phyloP scores from a whole-genome alignment of 2,113 vertebrate species.

The Microtus ochrogaster region DNA sequence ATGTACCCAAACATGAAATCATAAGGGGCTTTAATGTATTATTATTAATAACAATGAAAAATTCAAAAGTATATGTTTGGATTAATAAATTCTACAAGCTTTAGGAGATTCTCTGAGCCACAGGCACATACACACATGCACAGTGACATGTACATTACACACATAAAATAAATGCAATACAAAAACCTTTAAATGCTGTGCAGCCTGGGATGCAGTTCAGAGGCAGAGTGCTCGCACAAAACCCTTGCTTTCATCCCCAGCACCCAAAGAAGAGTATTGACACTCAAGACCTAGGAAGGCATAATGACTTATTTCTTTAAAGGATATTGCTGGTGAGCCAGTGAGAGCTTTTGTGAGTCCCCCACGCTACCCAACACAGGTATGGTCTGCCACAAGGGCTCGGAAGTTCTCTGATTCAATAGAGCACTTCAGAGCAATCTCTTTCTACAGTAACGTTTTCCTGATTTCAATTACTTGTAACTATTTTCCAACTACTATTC shows the following conservation, averaged over 20 bases:
- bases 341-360: neutral
- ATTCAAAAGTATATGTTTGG: neutral
- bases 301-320: neutral
- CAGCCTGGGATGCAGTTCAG: neutral
- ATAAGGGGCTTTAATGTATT: neutral
- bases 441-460: neutral
- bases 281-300: neutral
- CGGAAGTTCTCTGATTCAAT: neutral
- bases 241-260: neutral
- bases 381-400: neutral
- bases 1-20: neutral
- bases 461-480: neutral
- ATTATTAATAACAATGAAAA: neutral
- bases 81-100: conserved; percentile 15
- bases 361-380: neutral
- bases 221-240: neutral
- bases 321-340: neutral
- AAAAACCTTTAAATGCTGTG: neutral
- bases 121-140: neutral
- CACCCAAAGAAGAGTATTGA: neutral
- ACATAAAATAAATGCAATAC: neutral
- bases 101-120: neutral
- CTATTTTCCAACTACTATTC: neutral
- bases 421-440: neutral
- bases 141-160: neutral